Percentiles rank a stretch among this genome's conserved stretches.
Conservation (phyloP, 2,888 invertebrate species). For the Pinctada fucata region DNA sequence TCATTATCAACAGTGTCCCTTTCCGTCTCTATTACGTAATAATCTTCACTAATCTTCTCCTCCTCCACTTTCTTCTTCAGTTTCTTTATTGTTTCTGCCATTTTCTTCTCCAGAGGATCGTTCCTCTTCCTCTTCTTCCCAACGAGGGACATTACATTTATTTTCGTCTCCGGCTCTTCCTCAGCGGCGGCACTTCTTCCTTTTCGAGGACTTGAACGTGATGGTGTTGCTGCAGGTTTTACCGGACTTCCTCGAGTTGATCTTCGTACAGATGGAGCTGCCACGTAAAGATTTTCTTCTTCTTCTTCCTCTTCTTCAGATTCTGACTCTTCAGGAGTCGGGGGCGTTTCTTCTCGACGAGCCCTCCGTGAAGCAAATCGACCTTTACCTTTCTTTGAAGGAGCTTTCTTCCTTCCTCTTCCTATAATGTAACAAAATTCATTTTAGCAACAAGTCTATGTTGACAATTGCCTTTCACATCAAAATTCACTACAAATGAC, state of each 20-base stretch:
- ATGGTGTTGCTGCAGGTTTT: not conserved
- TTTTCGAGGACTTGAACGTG: not conserved
- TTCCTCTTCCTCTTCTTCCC: not conserved
- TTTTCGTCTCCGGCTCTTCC: not conserved
- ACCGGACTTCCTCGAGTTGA: not conserved
- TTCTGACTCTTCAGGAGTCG: not conserved
- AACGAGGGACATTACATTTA: not conserved
- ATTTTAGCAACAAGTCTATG: no score
- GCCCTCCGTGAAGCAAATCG: not conserved
- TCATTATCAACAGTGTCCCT: not conserved
- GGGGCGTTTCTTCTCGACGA: not conserved
- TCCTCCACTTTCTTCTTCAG: conserved; percentile 4
- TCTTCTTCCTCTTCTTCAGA: not conserved
- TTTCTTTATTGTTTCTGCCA: not conserved
- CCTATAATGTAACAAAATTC: not conserved
- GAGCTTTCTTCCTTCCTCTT: not conserved
- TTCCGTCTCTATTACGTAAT: not conserved
- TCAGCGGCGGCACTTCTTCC: not conserved
- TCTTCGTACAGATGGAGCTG: not conserved
- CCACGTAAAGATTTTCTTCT: not conserved
- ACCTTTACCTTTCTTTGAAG: not conserved
- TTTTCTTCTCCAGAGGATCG: not conserved
- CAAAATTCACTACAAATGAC: no score
- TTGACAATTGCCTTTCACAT: no score
- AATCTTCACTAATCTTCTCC: not conserved